Base-by-base conservation (phyloP, 2,888 invertebrate species). In the Dryadula phaetusa region DNA sequence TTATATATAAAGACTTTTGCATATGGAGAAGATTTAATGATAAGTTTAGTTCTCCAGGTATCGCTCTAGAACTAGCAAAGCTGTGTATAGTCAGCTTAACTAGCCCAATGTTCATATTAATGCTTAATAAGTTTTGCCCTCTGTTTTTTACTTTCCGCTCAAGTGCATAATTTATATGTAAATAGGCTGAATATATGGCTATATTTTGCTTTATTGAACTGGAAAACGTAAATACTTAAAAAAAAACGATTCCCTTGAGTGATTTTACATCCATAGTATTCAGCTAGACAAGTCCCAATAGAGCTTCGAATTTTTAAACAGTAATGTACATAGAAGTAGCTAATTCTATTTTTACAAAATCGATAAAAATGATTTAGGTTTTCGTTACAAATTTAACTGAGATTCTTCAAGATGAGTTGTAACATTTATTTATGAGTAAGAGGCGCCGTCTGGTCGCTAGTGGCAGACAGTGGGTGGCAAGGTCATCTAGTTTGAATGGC, bases 361-460 rank as follows among this genome's bases (percentile, higher is more conserved):
- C 56, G 16, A 40, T 56, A 25, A 4, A n/a, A 37, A 10, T n/a
- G 12, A 40, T 56, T 40, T n/a, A 22, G n/a, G n/a, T 56, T 56
- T 49, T 63, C 18, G n/a, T 25, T 52, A 32, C 16, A 49, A 34
- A 46, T 64, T 64, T 49, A 60, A 42, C 28, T 32, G 14, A 42
- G 42, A 42, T 60, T 40, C 40, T 20, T 40, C 42, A 20, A 49
- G 40, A 64, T 49, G 62, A 65, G 37, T 61, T 66, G 61, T 61
- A 54, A 54, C 44, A 65, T 68, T 69, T 69, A 62, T 66, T 66
- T 64, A 63, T 66, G 49, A 37, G 49, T n/a, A n/a, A 53, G 47
- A 28, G 74, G 74, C 74, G 74, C 70, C 74, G 74, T 74, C 74
- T 69, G 62, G 74, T n/a, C 73, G 73, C 49, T 37, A 25, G 53